Evolutionary conservation across 2,113 vertebrate genomes (phyloP), one percentile per base, ranked within the genome.

Genomic region (Ginglymostoma cirratum): DNA sequence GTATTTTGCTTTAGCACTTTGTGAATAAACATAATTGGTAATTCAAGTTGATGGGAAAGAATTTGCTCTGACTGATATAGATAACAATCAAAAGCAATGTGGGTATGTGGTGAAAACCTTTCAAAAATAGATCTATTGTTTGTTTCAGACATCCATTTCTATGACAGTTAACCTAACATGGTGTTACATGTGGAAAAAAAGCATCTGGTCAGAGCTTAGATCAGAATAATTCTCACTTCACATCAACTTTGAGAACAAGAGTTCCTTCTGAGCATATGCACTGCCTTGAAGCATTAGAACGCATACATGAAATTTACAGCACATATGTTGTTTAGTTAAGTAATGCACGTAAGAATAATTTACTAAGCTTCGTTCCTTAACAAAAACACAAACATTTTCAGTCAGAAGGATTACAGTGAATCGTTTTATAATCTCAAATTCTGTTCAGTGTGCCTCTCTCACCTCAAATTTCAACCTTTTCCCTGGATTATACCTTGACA

Each of bases 401-500:
- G 55, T 34, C 34, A 34, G 52, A 30, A 34, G n/a, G 34, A n/a
- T 93, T 66, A 38, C 5, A 92, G n/a, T 65, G 4, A 1, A 66
- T n/a, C 66, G 17, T 92, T 61, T 66, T 92, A 30, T 55, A 23
- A 61, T 66, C 5, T 19, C 66, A 67, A 66, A 66, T 93, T 38
- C 17, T 38, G 27, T 90, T 95, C 69, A 72, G 52, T 14, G 42
- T 94, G 38, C 72, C 42, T 69, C 94, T 96, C 97, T 97, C 97
- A 99, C 99, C 98, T 97, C 97, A 97, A 99, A 99, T 0, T 66
- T 86, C 6, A 99, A 96, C 95, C 14, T 97, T 94, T 96, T 97
- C 95, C 97, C 96, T 12, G 96, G 69, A 0, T 96, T 8, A 3
- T 96, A 96, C 14, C 24, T 96, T 1, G 2, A 95, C 95, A 98